Percentiles rank a stretch among this genome's conserved stretches.
phyloP scores from a whole-genome alignment of 1,140 invertebrate genomes.

The Chironomus tepperi region DNA sequence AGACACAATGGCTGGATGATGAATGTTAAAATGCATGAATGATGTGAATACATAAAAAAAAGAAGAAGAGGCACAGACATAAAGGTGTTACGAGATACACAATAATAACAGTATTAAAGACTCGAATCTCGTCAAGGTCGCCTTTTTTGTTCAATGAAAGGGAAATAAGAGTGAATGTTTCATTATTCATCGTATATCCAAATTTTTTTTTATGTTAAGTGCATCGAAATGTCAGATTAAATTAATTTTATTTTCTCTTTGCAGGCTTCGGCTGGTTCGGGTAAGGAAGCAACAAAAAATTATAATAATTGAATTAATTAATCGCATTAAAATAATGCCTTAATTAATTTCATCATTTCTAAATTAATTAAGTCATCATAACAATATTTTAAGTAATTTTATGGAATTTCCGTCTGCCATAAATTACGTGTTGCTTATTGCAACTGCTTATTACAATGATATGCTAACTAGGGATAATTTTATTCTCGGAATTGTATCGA shows the following conservation, averaged over 20 bases:
- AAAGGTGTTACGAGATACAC: background rate
- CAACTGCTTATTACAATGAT: too few relatives aligned
- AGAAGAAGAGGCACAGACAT: background rate
- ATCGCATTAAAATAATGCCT: too few relatives aligned
- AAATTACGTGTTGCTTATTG: too few relatives aligned
- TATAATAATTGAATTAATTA: too few relatives aligned
- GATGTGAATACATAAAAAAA: constrained; percentile 1
- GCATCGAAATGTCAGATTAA: background rate
- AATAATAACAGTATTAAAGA: background rate
- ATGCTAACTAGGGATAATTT: too few relatives aligned
- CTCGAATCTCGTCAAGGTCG: background rate
- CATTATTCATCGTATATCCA: background rate
- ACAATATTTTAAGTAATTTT: too few relatives aligned
- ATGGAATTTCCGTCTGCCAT: too few relatives aligned
- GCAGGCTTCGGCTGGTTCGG: background rate
- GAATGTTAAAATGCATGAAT: background rate
- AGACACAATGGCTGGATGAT: background rate
- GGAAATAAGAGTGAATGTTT: constrained; percentile 13
- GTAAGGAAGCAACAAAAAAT: too few relatives aligned
- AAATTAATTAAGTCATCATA: too few relatives aligned
- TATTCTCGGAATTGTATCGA: too few relatives aligned
- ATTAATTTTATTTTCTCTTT: background rate
- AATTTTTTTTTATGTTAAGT: background rate
- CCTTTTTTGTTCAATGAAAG: background rate
- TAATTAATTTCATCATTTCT: too few relatives aligned